phyloP scores from a whole-genome alignment of 2,888 invertebrate genomes.

The Pandemis cinnamomeana region DNA sequence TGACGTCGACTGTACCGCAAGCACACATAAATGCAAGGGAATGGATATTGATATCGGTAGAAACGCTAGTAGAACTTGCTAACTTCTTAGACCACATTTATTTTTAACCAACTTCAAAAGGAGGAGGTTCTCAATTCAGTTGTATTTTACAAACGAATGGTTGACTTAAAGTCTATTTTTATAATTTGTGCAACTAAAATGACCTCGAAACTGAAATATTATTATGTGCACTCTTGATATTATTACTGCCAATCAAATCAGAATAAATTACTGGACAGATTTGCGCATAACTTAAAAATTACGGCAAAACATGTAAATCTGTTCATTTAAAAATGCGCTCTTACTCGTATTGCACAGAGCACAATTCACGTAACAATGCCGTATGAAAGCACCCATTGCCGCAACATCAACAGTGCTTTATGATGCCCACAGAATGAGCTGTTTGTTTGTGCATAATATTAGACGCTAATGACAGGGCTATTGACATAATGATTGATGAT shows the following conservation, averaged over 20 bases:
- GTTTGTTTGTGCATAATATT: slow-evolving; percentile 26
- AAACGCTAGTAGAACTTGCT: too few relatives aligned
- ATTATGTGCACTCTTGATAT: neutral
- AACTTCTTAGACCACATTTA: too few relatives aligned
- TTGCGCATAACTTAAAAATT: neutral
- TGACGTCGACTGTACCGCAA: too few relatives aligned
- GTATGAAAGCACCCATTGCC: slow-evolving; percentile 1
- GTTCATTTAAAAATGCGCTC: neutral
- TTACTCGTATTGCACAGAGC: neutral
- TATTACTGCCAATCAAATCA: neutral
- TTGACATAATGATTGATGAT: slow-evolving; percentile 27
- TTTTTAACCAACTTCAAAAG: too few relatives aligned
- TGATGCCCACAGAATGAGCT: slow-evolving; percentile 17
- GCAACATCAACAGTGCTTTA: slow-evolving; percentile 13
- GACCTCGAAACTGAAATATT: neutral
- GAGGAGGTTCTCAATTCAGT: too few relatives aligned
- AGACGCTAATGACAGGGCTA: slow-evolving; percentile 22
- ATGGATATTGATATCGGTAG: too few relatives aligned
- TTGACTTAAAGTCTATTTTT: too few relatives aligned
- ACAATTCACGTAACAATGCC: slow-evolving; percentile 3
- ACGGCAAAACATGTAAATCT: neutral
- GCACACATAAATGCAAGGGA: too few relatives aligned
- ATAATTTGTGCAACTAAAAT: neutral
- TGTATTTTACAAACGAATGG: too few relatives aligned
- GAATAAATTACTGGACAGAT: neutral